These are phyloP conservation scores for Hemistola chrysoprasaria DNA, from an alignment of 2,888 invertebrate species.

Conservation along the genomic window DNA sequence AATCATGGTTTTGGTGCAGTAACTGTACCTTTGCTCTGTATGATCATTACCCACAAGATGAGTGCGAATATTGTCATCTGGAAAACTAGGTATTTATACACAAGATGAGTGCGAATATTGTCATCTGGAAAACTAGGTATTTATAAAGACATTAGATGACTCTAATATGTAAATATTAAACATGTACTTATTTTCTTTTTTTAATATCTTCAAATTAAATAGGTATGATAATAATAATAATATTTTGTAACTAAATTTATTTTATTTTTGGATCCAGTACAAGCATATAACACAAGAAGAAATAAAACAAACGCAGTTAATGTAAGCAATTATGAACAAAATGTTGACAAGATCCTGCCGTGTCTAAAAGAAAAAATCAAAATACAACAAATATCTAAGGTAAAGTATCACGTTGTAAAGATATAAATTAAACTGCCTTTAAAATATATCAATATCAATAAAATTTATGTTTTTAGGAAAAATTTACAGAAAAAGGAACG, in stretches of 20 bases:
- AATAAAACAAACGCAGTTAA: background rate
- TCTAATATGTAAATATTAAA: background rate
- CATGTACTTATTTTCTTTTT: background rate
- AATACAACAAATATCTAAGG: constrained; percentile 14
- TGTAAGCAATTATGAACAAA: constrained; percentile 6
- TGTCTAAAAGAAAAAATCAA: constrained; percentile 12
- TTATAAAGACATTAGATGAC: background rate
- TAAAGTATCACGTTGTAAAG: constrained; percentile 11
- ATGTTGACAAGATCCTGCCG: constrained; percentile 9
- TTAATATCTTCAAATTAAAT: constrained; percentile 1
- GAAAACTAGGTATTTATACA: constrained; percentile 7
- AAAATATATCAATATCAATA: too few relatives aligned
- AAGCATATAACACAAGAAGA: constrained; percentile 10
- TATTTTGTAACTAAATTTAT: constrained; percentile 5
- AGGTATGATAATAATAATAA: constrained; percentile 1
- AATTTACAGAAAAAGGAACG: constrained; percentile 11
- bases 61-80: constrained; percentile 15
- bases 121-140: constrained; percentile 12
- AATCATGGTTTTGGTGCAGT: constrained; percentile 15
- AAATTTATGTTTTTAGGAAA: constrained; percentile 6
- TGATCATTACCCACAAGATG: too few relatives aligned
- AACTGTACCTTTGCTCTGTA: constrained; percentile 15
- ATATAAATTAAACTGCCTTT: constrained; percentile 6
- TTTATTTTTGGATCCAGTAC: constrained; percentile 2
- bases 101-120: constrained; percentile 12